Conservation (phyloP, 2,888 invertebrate genomes). For the Tryphoninae sp. region DNA sequence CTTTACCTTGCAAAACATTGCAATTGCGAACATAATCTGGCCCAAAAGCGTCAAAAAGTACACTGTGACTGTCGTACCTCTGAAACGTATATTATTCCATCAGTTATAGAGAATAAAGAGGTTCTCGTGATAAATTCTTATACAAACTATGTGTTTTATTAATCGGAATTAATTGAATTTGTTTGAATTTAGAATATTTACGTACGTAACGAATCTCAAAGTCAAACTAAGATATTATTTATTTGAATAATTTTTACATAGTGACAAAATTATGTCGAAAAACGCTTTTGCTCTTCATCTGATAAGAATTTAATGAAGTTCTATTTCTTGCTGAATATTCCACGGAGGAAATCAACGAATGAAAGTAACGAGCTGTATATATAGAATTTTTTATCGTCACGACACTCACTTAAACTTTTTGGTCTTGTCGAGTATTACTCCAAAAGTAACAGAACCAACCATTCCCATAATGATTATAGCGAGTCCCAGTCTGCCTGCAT, state of each 20-base stretch:
- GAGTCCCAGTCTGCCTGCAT: conserved; percentile 85
- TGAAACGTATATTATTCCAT: conserved; percentile 74
- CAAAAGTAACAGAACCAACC: conserved; percentile 85
- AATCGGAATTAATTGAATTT: too few relatives aligned
- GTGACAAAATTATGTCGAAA: too few relatives aligned
- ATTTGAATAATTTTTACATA: too few relatives aligned
- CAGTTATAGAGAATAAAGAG: background rate
- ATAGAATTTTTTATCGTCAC: conserved; percentile 1
- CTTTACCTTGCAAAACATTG: conserved; percentile 70
- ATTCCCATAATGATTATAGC: conserved; percentile 85
- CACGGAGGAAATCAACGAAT: too few relatives aligned
- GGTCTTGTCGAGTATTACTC: conserved; percentile 85
- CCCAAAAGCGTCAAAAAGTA: conserved; percentile 75
- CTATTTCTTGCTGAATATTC: too few relatives aligned
- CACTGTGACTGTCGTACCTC: conserved; percentile 82
- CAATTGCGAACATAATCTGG: conserved; percentile 74
- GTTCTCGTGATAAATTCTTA: background rate
- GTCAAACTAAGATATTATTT: too few relatives aligned
- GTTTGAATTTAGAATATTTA: too few relatives aligned
- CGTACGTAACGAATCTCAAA: too few relatives aligned
- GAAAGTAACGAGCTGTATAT: background rate
- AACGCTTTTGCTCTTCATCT: too few relatives aligned
- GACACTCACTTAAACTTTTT: conserved; percentile 85
- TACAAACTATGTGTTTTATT: too few relatives aligned
- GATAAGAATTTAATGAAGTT: too few relatives aligned